Evolutionary conservation across 2,888 invertebrate species (phyloP).

Genomic region (Gastracanthus pulcherrimus): DNA sequence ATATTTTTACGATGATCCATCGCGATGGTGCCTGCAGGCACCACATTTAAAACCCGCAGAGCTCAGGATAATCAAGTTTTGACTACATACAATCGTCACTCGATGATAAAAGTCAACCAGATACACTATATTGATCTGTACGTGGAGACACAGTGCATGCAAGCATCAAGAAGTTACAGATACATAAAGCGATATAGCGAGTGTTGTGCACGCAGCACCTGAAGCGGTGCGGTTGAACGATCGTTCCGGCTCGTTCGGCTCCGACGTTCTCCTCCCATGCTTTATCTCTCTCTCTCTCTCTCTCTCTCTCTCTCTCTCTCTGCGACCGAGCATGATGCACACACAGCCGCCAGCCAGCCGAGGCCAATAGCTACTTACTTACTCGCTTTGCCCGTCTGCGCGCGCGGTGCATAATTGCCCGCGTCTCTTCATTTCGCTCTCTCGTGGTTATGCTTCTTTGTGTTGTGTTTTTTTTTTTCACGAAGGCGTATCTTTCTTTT

Average conservation of each 20-base stretch:
- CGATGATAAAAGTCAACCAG: too few relatives aligned
- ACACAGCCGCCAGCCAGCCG: conserved; percentile 12
- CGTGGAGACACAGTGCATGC: too few relatives aligned
- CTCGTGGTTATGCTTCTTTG: neutral
- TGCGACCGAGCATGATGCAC: conserved; percentile 7
- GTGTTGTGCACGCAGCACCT: conserved; percentile 54
- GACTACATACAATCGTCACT: too few relatives aligned
- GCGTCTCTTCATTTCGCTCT: conserved; percentile 2
- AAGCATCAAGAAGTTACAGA: too few relatives aligned
- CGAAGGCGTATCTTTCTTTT: neutral
- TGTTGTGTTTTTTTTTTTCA: neutral
- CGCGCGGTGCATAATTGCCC: conserved; percentile 8
- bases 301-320: conserved; percentile 35
- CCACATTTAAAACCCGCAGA: too few relatives aligned
- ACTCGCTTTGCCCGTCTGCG: neutral
- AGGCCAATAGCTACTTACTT: conserved; percentile 22
- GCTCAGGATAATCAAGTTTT: too few relatives aligned
- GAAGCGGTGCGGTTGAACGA: conserved; percentile 64
- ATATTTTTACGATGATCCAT: too few relatives aligned
- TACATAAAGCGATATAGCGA: neutral
- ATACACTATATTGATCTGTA: too few relatives aligned
- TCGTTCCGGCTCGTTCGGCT: conserved; percentile 66
- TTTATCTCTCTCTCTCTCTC: too few relatives aligned
- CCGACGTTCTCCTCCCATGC: conserved; percentile 55
- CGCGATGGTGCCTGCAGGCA: too few relatives aligned